These are phyloP conservation scores for Anomalospiza imberbis DNA, from an alignment of 2,797 vertebrate species.

Conservation along the genomic window DNA sequence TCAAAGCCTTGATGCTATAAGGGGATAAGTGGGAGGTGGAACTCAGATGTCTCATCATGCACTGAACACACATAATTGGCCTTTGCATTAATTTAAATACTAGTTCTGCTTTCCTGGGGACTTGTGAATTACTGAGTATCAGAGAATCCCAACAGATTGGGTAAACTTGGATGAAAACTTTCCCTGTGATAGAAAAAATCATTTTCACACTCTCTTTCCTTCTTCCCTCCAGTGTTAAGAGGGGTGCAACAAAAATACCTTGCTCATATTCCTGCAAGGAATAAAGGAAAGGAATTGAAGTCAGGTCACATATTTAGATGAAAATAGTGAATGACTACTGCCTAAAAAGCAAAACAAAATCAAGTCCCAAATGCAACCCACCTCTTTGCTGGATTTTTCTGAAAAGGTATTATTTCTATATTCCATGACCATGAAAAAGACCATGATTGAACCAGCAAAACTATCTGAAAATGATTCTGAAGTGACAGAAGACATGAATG, in stretches of 20 bases:
- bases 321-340: background rate
- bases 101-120: background rate
- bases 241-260: background rate
- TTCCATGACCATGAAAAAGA: background rate
- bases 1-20: conserved; percentile 47
- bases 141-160: background rate
- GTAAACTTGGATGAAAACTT: background rate
- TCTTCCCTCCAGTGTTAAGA: background rate
- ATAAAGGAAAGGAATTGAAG: background rate
- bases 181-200: background rate
- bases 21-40: background rate
- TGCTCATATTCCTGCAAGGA: background rate
- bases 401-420: background rate
- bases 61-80: background rate
- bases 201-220: background rate
- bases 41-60: background rate
- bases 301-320: background rate
- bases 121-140: background rate
- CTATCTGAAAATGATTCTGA: background rate
- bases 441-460: background rate
- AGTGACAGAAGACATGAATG: background rate
- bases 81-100: background rate
- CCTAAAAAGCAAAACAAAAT: background rate
- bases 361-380: background rate
- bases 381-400: background rate